Conservation (phyloP, 2,797 vertebrate genomes). For the Spatula versicolor region DNA sequence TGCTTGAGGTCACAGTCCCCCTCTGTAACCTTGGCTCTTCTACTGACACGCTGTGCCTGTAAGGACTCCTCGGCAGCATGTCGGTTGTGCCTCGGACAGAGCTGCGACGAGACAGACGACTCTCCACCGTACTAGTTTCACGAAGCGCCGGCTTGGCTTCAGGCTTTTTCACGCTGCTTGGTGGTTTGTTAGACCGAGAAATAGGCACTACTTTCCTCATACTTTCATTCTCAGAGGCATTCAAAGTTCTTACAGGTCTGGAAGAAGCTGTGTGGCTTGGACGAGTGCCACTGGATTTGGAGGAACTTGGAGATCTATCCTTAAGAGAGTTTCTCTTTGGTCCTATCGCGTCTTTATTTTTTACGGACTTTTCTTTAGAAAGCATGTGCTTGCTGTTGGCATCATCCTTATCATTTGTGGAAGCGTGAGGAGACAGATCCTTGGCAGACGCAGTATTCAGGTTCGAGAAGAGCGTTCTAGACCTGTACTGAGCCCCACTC, state of each 20-base stretch:
- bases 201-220: constrained; percentile 95
- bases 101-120: constrained; percentile 79
- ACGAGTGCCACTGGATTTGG: constrained; percentile 60
- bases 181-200: constrained; percentile 79
- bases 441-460: constrained; percentile 74
- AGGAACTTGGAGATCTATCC: constrained; percentile 64
- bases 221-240: constrained; percentile 85
- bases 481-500: constrained; percentile 7
- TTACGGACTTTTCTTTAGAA: constrained; percentile 66
- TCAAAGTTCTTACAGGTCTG: constrained; percentile 83
- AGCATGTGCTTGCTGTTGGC: constrained; percentile 6
- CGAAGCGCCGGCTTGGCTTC: constrained; percentile 73
- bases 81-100: constrained; percentile 84
- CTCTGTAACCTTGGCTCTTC: constrained; percentile 85
- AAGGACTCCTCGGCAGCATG: constrained; percentile 76
- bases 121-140: constrained; percentile 69
- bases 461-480: constrained; percentile 78
- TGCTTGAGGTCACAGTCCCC: constrained; percentile 65
- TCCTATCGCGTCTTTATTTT: constrained; percentile 68
- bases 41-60: constrained; percentile 84
- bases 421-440: constrained; percentile 64
- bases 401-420: constrained; percentile 46
- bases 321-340: constrained; percentile 75
- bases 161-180: constrained; percentile 71
- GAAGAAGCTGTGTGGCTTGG: constrained; percentile 37